Percentiles rank a stretch among this genome's conserved stretches.
Evolutionary conservation across 2,797 vertebrate genomes (phyloP).

Genomic region (Hippoglossus hippoglossus): DNA sequence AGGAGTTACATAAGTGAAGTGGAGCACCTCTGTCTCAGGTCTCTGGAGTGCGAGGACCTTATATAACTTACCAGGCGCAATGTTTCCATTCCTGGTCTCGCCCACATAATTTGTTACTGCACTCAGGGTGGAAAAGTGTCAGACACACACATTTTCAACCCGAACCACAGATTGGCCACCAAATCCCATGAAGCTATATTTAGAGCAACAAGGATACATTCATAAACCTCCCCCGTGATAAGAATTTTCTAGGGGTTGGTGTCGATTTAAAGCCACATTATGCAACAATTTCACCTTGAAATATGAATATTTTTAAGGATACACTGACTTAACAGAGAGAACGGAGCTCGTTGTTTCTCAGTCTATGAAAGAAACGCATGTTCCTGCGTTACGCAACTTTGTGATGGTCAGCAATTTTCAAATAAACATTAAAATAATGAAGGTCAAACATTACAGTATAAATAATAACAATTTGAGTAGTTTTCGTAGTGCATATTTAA

Average conservation of each 20-base stretch:
- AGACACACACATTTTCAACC: slow-evolving; percentile 56
- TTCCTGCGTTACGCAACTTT: too few relatives aligned
- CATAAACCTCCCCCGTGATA: background rate
- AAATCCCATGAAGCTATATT: slow-evolving; percentile 62
- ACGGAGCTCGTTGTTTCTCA: background rate
- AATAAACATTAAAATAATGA: too few relatives aligned
- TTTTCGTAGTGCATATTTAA: too few relatives aligned
- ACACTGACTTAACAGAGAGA: background rate
- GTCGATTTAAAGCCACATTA: slow-evolving; percentile 23
- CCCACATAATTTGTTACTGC: slow-evolving; percentile 72
- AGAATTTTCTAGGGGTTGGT: slow-evolving; percentile 35
- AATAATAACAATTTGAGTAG: too few relatives aligned
- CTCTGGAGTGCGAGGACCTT: slow-evolving; percentile 64
- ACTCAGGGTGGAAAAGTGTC: slow-evolving; percentile 67
- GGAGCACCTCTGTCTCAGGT: slow-evolving; percentile 70
- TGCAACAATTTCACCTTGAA: background rate
- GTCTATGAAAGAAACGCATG: too few relatives aligned
- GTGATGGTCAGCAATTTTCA: too few relatives aligned
- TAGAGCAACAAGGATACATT: slow-evolving; percentile 52
- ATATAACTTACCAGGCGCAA: slow-evolving; percentile 73
- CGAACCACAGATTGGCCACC: slow-evolving; percentile 51
- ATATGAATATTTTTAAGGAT: background rate
- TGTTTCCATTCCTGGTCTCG: slow-evolving; percentile 76
- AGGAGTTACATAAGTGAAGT: slow-evolving; percentile 77
- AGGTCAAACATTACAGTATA: too few relatives aligned